A percentile compares a stretch with the other conserved stretches of the same genome.
Conservation (phyloP, 2,797 vertebrate species). For the Rhinogobio ventralis region DNA sequence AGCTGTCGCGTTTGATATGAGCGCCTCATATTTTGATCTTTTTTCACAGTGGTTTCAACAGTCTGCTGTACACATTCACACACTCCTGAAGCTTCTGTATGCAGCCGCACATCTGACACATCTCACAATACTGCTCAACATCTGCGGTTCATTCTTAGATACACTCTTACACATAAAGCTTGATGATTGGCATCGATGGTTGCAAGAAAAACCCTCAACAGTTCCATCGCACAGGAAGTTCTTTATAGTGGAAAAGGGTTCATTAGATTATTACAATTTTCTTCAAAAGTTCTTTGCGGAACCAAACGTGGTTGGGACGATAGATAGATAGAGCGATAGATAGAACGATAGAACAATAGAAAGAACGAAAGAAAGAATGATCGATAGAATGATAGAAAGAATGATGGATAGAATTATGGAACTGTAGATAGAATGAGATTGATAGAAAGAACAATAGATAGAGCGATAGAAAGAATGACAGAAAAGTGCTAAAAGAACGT, state of each 20-base stretch:
- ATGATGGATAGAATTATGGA: no score
- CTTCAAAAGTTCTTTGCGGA: not conserved
- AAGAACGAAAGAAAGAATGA: no score
- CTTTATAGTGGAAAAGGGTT: not conserved
- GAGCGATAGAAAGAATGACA: no score
- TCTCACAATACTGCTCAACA: not conserved
- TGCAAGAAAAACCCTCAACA: not conserved
- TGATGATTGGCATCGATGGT: not conserved
- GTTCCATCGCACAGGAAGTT: not conserved
- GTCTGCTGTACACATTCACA: not conserved
- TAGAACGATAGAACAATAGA: no score
- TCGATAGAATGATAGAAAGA: no score
- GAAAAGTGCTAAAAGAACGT: no score
- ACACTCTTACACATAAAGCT: not conserved
- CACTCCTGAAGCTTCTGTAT: not conserved
- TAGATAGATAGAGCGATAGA: no score
- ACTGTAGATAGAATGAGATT: no score
- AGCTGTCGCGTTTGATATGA: constrained; percentile 16
- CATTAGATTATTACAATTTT: not conserved
- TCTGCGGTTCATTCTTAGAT: not conserved
- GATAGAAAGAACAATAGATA: no score
- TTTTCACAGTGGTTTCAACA: constrained; percentile 1
- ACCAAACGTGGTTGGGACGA: not conserved
- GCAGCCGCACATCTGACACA: not conserved
- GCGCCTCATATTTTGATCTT: constrained; percentile 9